Percentiles rank a stretch among this genome's conserved stretches.
These are phyloP conservation scores for Leptura quadrifasciata DNA, from an alignment of 2,888 invertebrate species.

Conservation along the genomic window DNA sequence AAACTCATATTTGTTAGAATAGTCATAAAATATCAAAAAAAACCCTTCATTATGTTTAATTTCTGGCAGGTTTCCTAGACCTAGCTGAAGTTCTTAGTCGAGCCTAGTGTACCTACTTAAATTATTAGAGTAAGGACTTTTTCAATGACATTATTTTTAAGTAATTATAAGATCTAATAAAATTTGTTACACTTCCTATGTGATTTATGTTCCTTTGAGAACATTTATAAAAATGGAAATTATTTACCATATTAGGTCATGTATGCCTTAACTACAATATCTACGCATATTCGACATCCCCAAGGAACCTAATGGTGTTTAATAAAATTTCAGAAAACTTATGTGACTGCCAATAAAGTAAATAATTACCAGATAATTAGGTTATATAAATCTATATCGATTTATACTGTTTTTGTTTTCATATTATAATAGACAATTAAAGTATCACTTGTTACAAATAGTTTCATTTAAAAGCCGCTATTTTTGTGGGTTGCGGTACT, in stretches of 20 bases:
- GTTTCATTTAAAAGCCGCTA: constrained; percentile 10
- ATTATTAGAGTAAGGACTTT: constrained; percentile 46
- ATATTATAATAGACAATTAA: constrained; percentile 66
- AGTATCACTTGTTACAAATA: constrained; percentile 63
- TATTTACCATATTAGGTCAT: constrained; percentile 8
- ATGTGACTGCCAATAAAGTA: constrained; percentile 17
- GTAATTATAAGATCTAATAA: constrained; percentile 45
- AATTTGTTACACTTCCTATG: constrained; percentile 37
- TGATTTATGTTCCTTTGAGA: constrained; percentile 33
- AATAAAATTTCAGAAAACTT: background rate
- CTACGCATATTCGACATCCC: background rate
- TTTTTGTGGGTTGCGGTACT: too few relatives aligned
- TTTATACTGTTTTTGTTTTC: constrained; percentile 66
- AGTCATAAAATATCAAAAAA: constrained; percentile 49
- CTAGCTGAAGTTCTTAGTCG: constrained; percentile 53
- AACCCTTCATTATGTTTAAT: constrained; percentile 32
- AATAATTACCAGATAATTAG: constrained; percentile 24
- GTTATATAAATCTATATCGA: constrained; percentile 57
- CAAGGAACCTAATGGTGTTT: background rate
- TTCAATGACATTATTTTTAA: constrained; percentile 58
- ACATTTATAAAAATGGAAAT: constrained; percentile 30
- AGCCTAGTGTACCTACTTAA: constrained; percentile 60
- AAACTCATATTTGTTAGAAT: constrained; percentile 53
- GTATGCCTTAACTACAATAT: background rate
- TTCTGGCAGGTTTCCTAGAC: constrained; percentile 8